Conservation (phyloP, 2,888 invertebrate species). For the Oscheius onirici region DNA sequence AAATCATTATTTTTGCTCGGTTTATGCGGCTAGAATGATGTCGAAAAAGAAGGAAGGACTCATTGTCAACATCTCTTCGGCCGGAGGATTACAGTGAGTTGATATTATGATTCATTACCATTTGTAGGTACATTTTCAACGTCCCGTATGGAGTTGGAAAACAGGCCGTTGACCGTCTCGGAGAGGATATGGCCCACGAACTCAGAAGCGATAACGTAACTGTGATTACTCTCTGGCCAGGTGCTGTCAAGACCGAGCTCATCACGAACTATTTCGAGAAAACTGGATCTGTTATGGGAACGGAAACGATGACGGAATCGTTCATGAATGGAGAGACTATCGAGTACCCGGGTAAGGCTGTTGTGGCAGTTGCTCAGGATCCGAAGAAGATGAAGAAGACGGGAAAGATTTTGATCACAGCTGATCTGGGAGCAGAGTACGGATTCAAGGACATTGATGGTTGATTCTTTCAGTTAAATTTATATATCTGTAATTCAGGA, state of each 20-base stretch:
- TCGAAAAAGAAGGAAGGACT: constrained; percentile 71
- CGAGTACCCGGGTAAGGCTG: constrained; percentile 67
- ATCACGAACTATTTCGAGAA: constrained; percentile 1
- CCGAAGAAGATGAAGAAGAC: constrained; percentile 69
- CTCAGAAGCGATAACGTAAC: constrained; percentile 68
- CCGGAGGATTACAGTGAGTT: constrained; percentile 71
- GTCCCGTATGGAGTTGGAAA: constrained; percentile 75
- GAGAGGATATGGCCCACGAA: constrained; percentile 74
- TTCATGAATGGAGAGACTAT: constrained; percentile 60
- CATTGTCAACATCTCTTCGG: constrained; percentile 73
- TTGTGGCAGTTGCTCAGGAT: constrained; percentile 70
- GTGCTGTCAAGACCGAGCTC: constrained; percentile 73
- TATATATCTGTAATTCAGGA: too few species aligned
- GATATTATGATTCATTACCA: background rate
- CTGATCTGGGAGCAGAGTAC: constrained; percentile 73
- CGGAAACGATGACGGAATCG: constrained; percentile 31
- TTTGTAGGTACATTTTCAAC: constrained; percentile 72
- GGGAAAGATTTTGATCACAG: constrained; percentile 71
- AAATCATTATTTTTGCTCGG: constrained; percentile 74
- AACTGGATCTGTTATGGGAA: constrained; percentile 20
- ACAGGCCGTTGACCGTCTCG: constrained; percentile 74
- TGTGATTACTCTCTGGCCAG: constrained; percentile 74
- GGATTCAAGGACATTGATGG: constrained; percentile 73
- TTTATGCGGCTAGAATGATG: constrained; percentile 71
- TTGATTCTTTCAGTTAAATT: constrained; percentile 6